Percentiles rank a stretch among this genome's conserved stretches.
These are phyloP conservation scores for Pheosia tremula DNA, from an alignment of 2,888 invertebrate species.

Conservation along the genomic window DNA sequence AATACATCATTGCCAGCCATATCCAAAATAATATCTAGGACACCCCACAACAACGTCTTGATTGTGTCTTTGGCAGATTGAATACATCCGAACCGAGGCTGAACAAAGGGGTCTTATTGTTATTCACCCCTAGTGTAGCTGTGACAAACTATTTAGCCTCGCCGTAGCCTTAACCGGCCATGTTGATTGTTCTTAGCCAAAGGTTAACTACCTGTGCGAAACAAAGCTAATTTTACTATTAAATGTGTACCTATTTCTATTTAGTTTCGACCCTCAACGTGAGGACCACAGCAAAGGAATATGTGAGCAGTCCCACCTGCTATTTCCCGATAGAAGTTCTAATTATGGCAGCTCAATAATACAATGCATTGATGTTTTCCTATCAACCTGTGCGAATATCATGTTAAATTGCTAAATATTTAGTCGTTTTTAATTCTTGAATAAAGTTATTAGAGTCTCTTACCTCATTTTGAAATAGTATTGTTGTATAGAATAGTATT, in stretches of 20 bases:
- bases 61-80: slow-evolving; percentile 75
- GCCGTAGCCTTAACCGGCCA: slow-evolving; percentile 54
- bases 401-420: neutral
- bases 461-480: too few relatives aligned
- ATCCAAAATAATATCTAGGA: slow-evolving; percentile 38
- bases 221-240: slow-evolving; percentile 24
- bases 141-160: slow-evolving; percentile 73
- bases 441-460: too few relatives aligned
- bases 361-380: neutral
- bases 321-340: slow-evolving; percentile 7
- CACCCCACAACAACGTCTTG: slow-evolving; percentile 62
- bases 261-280: neutral
- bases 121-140: slow-evolving; percentile 74
- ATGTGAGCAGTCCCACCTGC: slow-evolving; percentile 1
- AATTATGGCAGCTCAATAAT: slow-evolving; percentile 2
- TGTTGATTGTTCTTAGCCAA: slow-evolving; percentile 60
- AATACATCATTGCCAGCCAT: slow-evolving; percentile 31
- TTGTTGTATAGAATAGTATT: neutral
- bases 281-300: neutral
- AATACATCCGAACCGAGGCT: slow-evolving; percentile 67
- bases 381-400: neutral
- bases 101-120: slow-evolving; percentile 80
- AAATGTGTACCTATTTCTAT: too few relatives aligned
- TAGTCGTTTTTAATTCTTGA: neutral
- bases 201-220: slow-evolving; percentile 46